phyloP scores from a whole-genome alignment of 2,888 invertebrate genomes.

The Steromphala cineraria region DNA sequence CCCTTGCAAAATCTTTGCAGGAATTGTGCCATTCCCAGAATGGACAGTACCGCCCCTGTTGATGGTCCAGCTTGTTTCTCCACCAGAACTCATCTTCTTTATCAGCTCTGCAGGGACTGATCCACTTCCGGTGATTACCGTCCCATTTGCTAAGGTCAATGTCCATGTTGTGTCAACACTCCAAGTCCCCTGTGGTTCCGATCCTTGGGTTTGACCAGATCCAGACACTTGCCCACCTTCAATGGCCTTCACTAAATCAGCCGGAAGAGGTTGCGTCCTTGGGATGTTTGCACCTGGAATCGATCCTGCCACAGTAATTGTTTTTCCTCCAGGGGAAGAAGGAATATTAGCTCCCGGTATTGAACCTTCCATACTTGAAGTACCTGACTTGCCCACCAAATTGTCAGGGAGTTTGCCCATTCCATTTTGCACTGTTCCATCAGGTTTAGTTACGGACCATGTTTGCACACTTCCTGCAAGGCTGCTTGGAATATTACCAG shows the following conservation, averaged over 20 bases:
- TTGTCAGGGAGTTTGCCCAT: neutral
- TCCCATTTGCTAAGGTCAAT: constrained; percentile 33
- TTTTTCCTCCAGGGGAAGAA: neutral
- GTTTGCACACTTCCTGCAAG: neutral
- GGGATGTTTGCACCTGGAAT: constrained; percentile 27
- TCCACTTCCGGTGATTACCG: constrained; percentile 33
- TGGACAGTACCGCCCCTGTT: constrained; percentile 1
- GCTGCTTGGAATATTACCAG: neutral
- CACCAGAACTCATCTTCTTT: neutral
- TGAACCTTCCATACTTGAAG: neutral
- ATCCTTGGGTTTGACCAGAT: too few species aligned
- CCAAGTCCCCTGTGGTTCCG: neutral
- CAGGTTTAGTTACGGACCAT: neutral
- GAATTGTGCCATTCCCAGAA: neutral
- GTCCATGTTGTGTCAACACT: constrained; percentile 33
- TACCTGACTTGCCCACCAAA: neutral
- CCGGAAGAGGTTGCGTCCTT: too few species aligned
- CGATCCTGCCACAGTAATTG: constrained; percentile 39
- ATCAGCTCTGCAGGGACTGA: constrained; percentile 27
- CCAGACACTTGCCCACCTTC: too few species aligned
- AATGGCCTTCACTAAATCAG: too few species aligned
- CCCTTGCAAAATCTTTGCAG: neutral
- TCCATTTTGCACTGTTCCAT: neutral
- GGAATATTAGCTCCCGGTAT: neutral
- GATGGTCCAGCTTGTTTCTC: neutral